Conservation (phyloP, 2,888 invertebrate genomes). For the Junonia oenone region DNA sequence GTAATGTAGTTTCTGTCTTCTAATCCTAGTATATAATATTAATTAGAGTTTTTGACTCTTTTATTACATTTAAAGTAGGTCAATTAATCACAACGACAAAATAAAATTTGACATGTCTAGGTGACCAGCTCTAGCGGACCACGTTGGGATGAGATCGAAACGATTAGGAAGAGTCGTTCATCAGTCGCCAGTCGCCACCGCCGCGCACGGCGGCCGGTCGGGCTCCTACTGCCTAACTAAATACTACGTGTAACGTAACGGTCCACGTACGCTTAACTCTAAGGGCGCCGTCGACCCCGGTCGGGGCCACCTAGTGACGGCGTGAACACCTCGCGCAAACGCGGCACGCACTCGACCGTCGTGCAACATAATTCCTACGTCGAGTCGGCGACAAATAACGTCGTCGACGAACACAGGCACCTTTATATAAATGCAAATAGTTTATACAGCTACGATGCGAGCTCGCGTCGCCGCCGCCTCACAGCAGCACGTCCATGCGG, state of each 20-base stretch:
- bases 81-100: no score
- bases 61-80: no score
- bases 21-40: no score
- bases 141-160: not conserved
- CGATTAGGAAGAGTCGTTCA: not conserved
- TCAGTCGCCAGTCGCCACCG: not conserved
- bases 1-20: no score
- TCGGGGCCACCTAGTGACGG: not conserved
- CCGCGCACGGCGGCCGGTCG: not conserved
- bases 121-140: not conserved
- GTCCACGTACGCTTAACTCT: conserved; percentile 14
- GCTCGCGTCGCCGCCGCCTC: not conserved
- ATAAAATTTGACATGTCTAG: no score
- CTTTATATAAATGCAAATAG: conserved; percentile 24
- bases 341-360: no score
- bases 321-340: conserved; percentile 5
- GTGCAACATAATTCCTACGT: not conserved
- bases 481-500: conserved; percentile 70
- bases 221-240: conserved; percentile 9
- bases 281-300: not conserved
- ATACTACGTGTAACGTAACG: conserved; percentile 20
- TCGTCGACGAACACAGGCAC: conserved; percentile 20
- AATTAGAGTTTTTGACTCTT: no score
- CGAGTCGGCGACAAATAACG: conserved; percentile 16
- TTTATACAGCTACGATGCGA: not conserved